These are phyloP conservation scores for Chionoecetes opilio DNA, from an alignment of 1,140 invertebrate genomes.

Conservation along the genomic window DNA sequence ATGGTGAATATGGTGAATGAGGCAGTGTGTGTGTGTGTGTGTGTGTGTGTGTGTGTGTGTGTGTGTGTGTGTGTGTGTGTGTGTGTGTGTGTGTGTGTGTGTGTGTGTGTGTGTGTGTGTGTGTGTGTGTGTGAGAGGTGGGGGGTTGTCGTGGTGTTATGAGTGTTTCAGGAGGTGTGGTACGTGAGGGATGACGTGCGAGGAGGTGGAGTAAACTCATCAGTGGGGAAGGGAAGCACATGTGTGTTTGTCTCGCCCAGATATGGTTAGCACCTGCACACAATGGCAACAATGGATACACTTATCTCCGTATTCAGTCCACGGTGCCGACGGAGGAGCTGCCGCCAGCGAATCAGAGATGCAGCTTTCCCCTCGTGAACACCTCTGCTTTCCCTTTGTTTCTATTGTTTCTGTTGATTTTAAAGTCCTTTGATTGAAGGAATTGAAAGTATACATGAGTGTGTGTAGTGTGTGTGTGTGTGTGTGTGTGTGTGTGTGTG, in stretches of 20 bases:
- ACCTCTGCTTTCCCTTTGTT: no score
- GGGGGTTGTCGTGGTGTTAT: no score
- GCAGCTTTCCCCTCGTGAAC: no score
- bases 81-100: no score
- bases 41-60: no score
- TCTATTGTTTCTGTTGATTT: no score
- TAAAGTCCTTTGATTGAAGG: no score
- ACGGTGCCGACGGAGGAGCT: not conserved
- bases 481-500: slow-evolving; percentile 8
- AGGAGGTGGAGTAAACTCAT: not conserved
- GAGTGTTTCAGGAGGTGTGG: not conserved
- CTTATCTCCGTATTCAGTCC: slow-evolving; percentile 17
- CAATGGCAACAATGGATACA: not conserved
- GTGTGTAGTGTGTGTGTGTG: slow-evolving; percentile 32
- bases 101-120: not conserved
- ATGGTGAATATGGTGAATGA: no score
- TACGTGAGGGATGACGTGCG: not conserved
- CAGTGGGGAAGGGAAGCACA: not conserved
- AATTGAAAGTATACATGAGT: not conserved
- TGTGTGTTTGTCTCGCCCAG: not conserved
- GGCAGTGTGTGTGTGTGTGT: no score
- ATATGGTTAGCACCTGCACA: not conserved
- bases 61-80: no score
- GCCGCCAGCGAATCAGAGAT: not conserved
- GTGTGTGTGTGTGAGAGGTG: slow-evolving; percentile 6